Base-by-base conservation (phyloP, 2,113 vertebrate species). In the Empidonax alnorum region DNA sequence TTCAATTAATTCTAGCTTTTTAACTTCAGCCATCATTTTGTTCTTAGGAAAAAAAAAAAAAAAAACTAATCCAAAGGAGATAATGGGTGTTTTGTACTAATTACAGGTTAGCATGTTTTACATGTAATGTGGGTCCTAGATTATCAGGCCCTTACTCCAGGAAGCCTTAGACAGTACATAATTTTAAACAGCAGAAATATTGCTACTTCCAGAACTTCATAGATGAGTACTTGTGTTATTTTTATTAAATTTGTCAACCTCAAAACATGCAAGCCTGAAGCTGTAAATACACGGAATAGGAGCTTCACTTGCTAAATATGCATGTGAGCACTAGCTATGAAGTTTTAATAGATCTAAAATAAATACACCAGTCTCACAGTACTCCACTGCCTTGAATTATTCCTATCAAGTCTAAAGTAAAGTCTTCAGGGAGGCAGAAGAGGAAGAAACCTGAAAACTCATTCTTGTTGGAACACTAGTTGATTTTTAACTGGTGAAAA, bases 401-500 rank as follows among this genome's bases (percentile, higher is more conserved):
- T 74, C 22, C 31, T 77, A 52, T 46, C 5, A 74, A 58, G 30
- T 77, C 65, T 67, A 61, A 90, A 55, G 52, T 33, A 76, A 93
- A 93, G 87, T 81, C 39, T 79, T 77, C 50, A 69, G n/a, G 42
- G 42, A 75, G 30, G 37, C 42, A 75, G 58, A 89, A 66, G 50
- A 80, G 30, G 6, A 93, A 28, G 14, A 81, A 93, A 78, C 19
- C 19, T 84, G 56, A 74, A 86, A 93, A 90, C 6, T 68, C 85
- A 61, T 88, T 86, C 63, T 80, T 83, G 59, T 90, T 88, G 65
- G 68, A 93, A 92, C 47, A 84, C 10, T 75, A 42, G 85, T 88
- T 95, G 84, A 94, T 95, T 92, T 93, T 90, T 94, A 95, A 90
- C 68, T 56, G 13, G 5, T 71, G 47, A 80, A 77, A 88, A 85